phyloP scores from a whole-genome alignment of 2,888 invertebrate species.

The Trachelus tabidus region DNA sequence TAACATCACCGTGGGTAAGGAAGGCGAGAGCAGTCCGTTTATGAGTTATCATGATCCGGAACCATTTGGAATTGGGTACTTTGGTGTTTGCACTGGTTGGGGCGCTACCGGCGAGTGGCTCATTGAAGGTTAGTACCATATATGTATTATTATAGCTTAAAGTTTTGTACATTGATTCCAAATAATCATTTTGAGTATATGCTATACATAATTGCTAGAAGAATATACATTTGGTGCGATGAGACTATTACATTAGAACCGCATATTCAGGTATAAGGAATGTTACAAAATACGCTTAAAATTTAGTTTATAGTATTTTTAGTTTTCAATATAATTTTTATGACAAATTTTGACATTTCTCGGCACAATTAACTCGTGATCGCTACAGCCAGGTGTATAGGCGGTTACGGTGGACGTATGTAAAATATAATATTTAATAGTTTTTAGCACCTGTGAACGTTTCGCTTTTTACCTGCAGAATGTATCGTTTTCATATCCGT shows the following conservation, averaged over 20 bases:
- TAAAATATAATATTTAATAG: constrained; percentile 42
- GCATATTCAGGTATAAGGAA: background rate
- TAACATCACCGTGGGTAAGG: constrained; percentile 76
- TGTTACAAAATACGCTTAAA: background rate
- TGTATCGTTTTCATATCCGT: background rate
- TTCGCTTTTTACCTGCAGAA: background rate
- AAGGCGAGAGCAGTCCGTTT: constrained; percentile 79
- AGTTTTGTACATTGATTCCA: background rate
- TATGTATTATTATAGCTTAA: constrained; percentile 3
- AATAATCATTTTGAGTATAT: background rate
- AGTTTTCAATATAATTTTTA: background rate
- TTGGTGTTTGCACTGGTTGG: constrained; percentile 89
- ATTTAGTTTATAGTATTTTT: background rate
- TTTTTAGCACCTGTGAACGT: background rate
- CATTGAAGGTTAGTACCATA: constrained; percentile 74
- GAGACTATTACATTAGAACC: background rate
- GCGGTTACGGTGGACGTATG: constrained; percentile 56
- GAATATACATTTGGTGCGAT: background rate
- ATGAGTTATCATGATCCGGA: constrained; percentile 79
- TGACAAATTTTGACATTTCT: background rate
- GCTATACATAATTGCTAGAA: background rate
- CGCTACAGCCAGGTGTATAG: constrained; percentile 58
- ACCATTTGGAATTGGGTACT: constrained; percentile 77
- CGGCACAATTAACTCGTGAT: background rate
- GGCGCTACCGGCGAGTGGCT: constrained; percentile 86